phyloP scores from a whole-genome alignment of 2,888 invertebrate genomes.

The Heliconius aoede region DNA sequence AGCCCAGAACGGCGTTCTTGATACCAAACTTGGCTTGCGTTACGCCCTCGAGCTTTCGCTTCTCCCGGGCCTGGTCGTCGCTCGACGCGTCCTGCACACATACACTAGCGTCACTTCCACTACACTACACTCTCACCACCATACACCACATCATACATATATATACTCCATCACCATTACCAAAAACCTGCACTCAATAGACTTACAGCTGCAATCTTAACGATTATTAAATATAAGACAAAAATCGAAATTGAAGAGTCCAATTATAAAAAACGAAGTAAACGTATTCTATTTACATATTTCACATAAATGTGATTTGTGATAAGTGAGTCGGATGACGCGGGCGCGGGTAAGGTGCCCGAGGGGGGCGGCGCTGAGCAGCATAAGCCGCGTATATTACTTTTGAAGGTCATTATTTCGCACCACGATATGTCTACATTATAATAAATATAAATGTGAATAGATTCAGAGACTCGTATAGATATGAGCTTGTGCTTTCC shows the following conservation, averaged over 20 bases:
- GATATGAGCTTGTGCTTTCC: slow-evolving; percentile 24
- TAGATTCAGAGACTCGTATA: slow-evolving; percentile 8
- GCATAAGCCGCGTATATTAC: slow-evolving; percentile 20
- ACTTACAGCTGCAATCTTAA: slow-evolving; percentile 1
- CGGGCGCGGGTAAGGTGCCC: neutral
- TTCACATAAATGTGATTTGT: neutral
- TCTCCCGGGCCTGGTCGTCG: slow-evolving; percentile 85
- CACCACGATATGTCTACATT: slow-evolving; percentile 15
- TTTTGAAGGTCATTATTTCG: slow-evolving; percentile 28
- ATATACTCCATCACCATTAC: slow-evolving; percentile 41
- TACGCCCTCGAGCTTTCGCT: slow-evolving; percentile 88
- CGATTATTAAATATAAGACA: neutral
- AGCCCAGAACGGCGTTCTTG: slow-evolving; percentile 91
- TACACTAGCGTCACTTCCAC: slow-evolving; percentile 55
- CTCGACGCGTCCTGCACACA: slow-evolving; percentile 74
- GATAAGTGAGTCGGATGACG: neutral
- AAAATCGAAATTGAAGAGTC: neutral
- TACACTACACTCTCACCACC: slow-evolving; percentile 50
- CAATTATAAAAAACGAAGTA: neutral
- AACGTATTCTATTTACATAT: neutral
- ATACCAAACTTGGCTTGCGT: slow-evolving; percentile 87
- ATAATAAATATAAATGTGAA: slow-evolving; percentile 23
- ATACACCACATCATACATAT: slow-evolving; percentile 47
- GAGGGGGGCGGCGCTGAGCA: neutral
- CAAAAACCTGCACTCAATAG: neutral